Conservation (phyloP, 1,140 invertebrate species). For the Zaprionus ornatus region DNA sequence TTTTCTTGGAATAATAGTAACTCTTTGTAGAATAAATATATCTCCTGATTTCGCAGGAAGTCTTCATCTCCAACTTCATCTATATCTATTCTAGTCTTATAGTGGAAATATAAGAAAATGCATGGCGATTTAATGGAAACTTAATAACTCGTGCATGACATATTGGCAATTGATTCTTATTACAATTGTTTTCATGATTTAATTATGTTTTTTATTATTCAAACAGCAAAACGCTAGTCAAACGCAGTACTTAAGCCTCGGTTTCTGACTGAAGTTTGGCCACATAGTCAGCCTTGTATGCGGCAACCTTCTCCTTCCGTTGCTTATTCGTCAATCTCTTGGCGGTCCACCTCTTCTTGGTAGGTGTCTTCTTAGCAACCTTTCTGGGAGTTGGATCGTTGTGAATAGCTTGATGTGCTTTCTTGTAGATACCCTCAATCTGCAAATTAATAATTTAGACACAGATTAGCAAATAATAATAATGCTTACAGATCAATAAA, state of each 20-base stretch:
- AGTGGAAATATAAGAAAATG: constrained; percentile 37
- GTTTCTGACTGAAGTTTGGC: constrained; percentile 90
- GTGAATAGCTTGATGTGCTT: constrained; percentile 96
- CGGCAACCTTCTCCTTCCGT: constrained; percentile 94
- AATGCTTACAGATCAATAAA: constrained; percentile 51
- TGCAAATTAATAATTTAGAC: constrained; percentile 84
- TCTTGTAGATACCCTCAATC: constrained; percentile 98
- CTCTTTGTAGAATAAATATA: not conserved
- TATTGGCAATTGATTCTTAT: constrained; percentile 58
- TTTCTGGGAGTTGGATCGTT: constrained; percentile 92
- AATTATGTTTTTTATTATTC: constrained; percentile 64
- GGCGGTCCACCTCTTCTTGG: constrained; percentile 95
- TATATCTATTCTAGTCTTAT: not conserved
- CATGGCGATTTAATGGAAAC: constrained; percentile 52
- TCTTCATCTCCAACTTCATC: not conserved
- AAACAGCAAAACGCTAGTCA: constrained; percentile 50
- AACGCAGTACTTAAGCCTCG: constrained; percentile 84
- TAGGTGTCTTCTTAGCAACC: constrained; percentile 86
- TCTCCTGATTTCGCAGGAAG: not conserved
- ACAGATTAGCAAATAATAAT: not conserved
- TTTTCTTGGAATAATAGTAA: not conserved
- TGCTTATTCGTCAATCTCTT: constrained; percentile 94
- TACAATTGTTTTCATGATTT: constrained; percentile 58
- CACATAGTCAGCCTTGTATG: constrained; percentile 96
- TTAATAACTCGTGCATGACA: constrained; percentile 54